A percentile compares a stretch with the other conserved stretches of the same genome.
These are phyloP conservation scores for Ploceus nigricollis DNA, from an alignment of 2,113 vertebrate species.

Conservation along the genomic window DNA sequence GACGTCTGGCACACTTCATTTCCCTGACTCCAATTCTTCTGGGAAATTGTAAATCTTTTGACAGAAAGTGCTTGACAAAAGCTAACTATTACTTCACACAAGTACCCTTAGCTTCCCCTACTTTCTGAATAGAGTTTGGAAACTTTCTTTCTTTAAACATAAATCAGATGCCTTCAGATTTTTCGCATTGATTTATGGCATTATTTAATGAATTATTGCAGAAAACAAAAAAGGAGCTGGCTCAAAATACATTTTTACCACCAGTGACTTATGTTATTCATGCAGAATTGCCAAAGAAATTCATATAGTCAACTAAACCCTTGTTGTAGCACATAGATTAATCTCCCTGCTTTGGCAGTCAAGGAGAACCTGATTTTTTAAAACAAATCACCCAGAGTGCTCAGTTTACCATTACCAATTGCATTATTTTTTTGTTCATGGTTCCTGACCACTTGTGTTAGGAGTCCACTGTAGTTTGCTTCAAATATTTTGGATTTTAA, in stretches of 20 bases:
- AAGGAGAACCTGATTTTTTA: background rate
- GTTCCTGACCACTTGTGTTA: background rate
- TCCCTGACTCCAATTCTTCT: background rate
- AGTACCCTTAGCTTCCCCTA: background rate
- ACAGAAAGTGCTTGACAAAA: background rate
- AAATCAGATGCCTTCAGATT: background rate
- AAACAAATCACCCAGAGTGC: background rate
- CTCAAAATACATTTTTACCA: background rate
- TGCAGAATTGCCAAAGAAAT: background rate
- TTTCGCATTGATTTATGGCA: background rate
- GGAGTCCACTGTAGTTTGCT: background rate
- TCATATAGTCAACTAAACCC: background rate
- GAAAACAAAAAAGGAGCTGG: background rate
- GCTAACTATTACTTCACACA: background rate
- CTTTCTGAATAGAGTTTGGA: background rate
- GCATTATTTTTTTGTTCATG: background rate
- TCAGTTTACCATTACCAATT: background rate
- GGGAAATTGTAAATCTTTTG: background rate
- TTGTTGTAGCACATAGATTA: fast-evolving
- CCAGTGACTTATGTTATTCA: background rate
- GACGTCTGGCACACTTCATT: background rate
- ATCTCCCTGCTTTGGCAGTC: background rate
- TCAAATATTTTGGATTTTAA: background rate
- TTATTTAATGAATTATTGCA: background rate
- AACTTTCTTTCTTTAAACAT: background rate